Evolutionary conservation across 1,140 invertebrate species (phyloP), one percentile per base, ranked within the genome.

Genomic region (Aphelinus certus): DNA sequence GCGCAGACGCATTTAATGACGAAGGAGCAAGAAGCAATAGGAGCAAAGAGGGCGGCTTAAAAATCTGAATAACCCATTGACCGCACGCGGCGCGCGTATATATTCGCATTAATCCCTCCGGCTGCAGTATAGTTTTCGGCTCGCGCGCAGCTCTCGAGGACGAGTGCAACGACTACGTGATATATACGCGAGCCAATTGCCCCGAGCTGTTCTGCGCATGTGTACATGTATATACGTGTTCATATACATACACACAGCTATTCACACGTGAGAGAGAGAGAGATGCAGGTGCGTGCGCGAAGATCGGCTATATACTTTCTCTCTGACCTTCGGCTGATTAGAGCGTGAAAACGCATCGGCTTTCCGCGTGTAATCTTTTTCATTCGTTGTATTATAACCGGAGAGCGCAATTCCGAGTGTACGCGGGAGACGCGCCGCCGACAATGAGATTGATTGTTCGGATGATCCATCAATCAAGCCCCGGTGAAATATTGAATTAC

Each of bases 1-100:
- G 58, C 42, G 7, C 6, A 26, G 26, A 26, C 26, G 26, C 26
- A 26, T 26, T 26, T 26, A 26, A 26, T 26, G 26, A 26, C 0
- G 26, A 26, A 26, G 26, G 26, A 26, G 26, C 26, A 26, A 26
- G 26, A 26, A 26, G 26, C 26, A 26, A 26, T 26, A 26, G 26
- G 26, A 60, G 26, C 58, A 45, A 7, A 62, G 43, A 57, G 74
- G 58, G 60, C 76, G 79, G 76, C 73, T 82, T 82, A 78, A 81
- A 81, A 83, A 75, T 82, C 78, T 70, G 81, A 79, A 84, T 84
- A 83, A 81, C 81, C 81, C 75, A 82, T 76, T 83, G 83, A 83
- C 82, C 81, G 76, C 79, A 79, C 72, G 66, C 45, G 46, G 68
- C 65, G 57, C 26, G 26, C 57, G 6, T 64, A 45, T 74, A 26